Percentiles rank a stretch among this genome's conserved stretches.
Evolutionary conservation across 2,888 invertebrate species (phyloP).

Genomic region (Apamea epomidion): DNA sequence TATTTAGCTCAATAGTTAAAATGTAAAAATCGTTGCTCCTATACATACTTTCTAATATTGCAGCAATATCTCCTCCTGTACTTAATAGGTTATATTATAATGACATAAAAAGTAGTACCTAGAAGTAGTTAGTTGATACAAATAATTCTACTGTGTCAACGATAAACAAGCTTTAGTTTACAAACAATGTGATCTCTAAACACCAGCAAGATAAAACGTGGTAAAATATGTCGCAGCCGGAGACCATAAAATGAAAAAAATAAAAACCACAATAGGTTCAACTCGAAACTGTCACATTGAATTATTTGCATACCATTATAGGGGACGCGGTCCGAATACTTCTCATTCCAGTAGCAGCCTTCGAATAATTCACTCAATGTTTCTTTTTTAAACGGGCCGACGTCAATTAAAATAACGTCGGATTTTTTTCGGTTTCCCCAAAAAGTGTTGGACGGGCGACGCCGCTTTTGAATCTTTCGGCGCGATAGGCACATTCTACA

Average conservation of each 20-base stretch:
- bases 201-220: slow-evolving; percentile 47
- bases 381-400: slow-evolving; percentile 81
- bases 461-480: slow-evolving; percentile 87
- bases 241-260: slow-evolving; percentile 64
- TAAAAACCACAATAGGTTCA: slow-evolving; percentile 69
- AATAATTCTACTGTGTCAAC: neutral
- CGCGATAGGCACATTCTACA: slow-evolving; percentile 87
- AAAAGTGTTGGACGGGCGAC: slow-evolving; percentile 79
- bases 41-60: neutral
- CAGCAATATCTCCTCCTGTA: neutral
- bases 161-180: slow-evolving; percentile 18
- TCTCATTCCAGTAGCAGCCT: slow-evolving; percentile 83
- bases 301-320: slow-evolving; percentile 86
- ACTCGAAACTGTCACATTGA: slow-evolving; percentile 80
- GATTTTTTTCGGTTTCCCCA: slow-evolving; percentile 76
- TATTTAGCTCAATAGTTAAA: neutral
- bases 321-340: slow-evolving; percentile 79
- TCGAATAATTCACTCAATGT: slow-evolving; percentile 83
- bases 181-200: slow-evolving; percentile 34
- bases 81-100: neutral
- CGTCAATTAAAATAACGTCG: slow-evolving; percentile 89
- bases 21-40: no score
- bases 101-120: neutral
- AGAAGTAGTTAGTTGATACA: neutral
- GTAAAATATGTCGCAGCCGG: slow-evolving; percentile 36